Evolutionary conservation across 2,113 vertebrate genomes (phyloP), one percentile per base, ranked within the genome.

Genomic region (Hippocampus barbouri): DNA sequence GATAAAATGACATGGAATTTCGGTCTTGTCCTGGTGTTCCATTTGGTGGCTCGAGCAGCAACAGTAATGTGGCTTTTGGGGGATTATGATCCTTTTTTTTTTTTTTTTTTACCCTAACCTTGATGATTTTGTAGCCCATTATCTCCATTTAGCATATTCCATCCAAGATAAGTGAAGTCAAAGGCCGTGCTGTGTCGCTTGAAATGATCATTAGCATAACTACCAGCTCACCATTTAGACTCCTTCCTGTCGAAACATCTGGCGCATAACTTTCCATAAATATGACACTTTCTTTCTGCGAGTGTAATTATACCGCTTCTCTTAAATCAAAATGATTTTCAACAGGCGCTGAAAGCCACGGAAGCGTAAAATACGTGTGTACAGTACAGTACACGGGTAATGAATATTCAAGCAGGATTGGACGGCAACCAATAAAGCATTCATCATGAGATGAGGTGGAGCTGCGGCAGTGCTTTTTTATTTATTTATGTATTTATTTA

Each of bases 401-500:
- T 83, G 77, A 87, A 83, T 86, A 88, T 85, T 84, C 75, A 82
- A 74, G 73, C 82, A 79, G 79, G 54, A 86, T 76, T 74, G 79
- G 82, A 81, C 73, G 67, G 59, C 62, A 40, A 74, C 82, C 79
- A 77, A 85, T 89, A 76, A 87, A 81, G 72, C 85, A 88, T 87
- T 87, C 82, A 88, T 89, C 88, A 85, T 45, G 73, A 80, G 79
- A 72, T 65, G 78, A 78, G 76, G 77, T 84, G 66, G 41, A 66
- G 78, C 83, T 83, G 86, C 81, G 69, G 75, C 23, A 15, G 47
- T 14, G 47, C 47, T 59, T 59, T 10, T 81, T 84, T 38, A 34
- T 30, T 30, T 30, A 30, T 10, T 72, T 74, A 21, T 81, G 27
- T 27, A 34, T 83, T 66, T 34, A 57, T 77, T 85, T 81, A 72